These are phyloP conservation scores for Pomatorhinus ruficollis DNA, from an alignment of 2,113 vertebrate species.

Conservation along the genomic window DNA sequence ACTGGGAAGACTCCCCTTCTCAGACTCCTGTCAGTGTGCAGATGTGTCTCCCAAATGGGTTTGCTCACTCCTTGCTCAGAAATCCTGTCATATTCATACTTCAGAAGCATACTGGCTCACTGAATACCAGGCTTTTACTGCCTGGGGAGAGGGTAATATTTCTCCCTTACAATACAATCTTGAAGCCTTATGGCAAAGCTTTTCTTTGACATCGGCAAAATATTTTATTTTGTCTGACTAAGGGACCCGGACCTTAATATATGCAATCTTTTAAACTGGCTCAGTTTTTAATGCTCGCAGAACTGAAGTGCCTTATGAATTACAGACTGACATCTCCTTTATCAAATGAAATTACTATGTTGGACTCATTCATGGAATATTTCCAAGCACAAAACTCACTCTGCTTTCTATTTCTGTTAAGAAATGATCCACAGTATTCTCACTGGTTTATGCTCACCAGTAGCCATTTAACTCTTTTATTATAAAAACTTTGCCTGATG, in stretches of 20 bases:
- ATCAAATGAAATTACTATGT: neutral
- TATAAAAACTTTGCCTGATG: neutral
- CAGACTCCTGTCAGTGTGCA: neutral
- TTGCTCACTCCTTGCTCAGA: neutral
- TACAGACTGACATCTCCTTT: neutral
- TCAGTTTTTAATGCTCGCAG: neutral
- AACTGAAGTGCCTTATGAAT: conserved; percentile 18
- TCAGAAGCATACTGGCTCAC: neutral
- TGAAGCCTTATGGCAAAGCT: neutral
- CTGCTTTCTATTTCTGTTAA: conserved; percentile 1
- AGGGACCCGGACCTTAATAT: neutral
- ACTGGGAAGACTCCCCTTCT: neutral
- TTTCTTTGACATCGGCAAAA: conserved; percentile 12
- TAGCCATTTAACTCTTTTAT: neutral
- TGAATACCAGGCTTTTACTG: neutral
- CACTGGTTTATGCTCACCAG: neutral
- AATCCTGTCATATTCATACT: neutral
- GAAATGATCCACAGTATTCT: neutral
- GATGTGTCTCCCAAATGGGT: neutral
- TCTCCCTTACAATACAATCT: neutral
- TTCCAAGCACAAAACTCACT: neutral
- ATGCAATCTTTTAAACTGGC: conserved; percentile 12
- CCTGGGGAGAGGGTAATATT: neutral
- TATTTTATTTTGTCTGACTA: conserved; percentile 15
- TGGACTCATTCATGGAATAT: neutral